These are phyloP conservation scores for Menidia beryllina DNA, from an alignment of 2,113 vertebrate genomes.

Conservation along the genomic window DNA sequence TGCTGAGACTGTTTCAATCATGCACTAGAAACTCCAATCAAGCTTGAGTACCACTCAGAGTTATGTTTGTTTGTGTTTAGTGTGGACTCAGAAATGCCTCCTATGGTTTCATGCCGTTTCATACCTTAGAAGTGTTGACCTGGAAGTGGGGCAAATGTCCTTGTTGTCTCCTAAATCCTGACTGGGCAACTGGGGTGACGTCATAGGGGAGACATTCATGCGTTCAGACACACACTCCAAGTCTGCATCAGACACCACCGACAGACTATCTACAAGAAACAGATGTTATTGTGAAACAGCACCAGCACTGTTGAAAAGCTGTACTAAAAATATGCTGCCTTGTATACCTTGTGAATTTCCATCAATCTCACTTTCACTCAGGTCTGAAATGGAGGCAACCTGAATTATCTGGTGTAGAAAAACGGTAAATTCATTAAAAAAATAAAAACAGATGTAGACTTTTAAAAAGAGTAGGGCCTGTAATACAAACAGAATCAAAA, in stretches of 20 bases:
- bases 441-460: background rate
- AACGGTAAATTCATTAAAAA: background rate
- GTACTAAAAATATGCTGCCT: constrained; percentile 81
- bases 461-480: background rate
- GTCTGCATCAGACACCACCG: constrained; percentile 69
- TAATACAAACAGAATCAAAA: too few relatives aligned
- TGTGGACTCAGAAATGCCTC: background rate
- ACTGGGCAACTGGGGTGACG: constrained; percentile 51
- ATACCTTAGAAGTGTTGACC: constrained; percentile 92
- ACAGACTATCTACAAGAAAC: constrained; percentile 75
- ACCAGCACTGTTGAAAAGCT: background rate
- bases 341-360: constrained; percentile 81
- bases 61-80: background rate
- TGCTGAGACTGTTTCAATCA: too few relatives aligned
- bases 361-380: constrained; percentile 73
- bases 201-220: constrained; percentile 66
- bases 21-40: too few relatives aligned
- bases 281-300: background rate
- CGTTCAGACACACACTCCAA: constrained; percentile 64
- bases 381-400: constrained; percentile 90
- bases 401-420: constrained; percentile 86
- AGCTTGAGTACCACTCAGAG: background rate
- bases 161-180: background rate
- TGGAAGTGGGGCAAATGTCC: constrained; percentile 64
- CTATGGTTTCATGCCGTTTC: background rate